Evolutionary conservation across 2,888 invertebrate species (phyloP).

Genomic region (Melanostoma scalare): DNA sequence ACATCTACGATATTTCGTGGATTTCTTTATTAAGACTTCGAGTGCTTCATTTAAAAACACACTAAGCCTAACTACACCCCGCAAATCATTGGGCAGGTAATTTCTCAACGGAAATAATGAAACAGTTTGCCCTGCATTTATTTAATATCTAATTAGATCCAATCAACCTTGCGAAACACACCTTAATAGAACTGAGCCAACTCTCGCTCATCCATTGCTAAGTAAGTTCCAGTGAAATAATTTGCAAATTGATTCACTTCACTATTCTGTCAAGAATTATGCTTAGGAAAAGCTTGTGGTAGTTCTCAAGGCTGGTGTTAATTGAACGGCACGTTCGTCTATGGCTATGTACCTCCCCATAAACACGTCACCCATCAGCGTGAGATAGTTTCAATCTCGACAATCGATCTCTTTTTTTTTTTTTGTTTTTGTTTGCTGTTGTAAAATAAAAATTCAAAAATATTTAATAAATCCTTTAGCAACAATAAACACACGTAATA

Average conservation of each 20-base stretch:
- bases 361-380: constrained; percentile 9
- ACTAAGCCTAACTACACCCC: too few relatives aligned
- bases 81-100: too few relatives aligned
- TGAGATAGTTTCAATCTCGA: constrained; percentile 23
- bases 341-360: not conserved
- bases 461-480: constrained; percentile 45
- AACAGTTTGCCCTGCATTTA: too few relatives aligned
- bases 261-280: not conserved
- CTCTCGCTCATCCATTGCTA: not conserved
- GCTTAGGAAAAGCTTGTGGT: constrained; percentile 50
- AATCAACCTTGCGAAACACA: too few relatives aligned
- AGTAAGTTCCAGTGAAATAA: not conserved
- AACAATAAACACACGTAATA: constrained; percentile 58
- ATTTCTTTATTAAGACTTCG: too few relatives aligned
- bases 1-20: too few relatives aligned
- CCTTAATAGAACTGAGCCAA: not conserved
- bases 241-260: not conserved
- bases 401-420: constrained; percentile 28
- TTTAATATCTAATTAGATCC: too few relatives aligned
- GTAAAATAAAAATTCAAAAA: not conserved
- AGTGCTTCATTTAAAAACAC: too few relatives aligned
- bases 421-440: not conserved
- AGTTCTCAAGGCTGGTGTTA: constrained; percentile 35
- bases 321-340: constrained; percentile 15
- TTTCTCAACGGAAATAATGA: too few relatives aligned